Base-by-base conservation (phyloP, 30 jellyfish, hydroid and myxozoan species). In the Clytia hemisphaerica region DNA sequence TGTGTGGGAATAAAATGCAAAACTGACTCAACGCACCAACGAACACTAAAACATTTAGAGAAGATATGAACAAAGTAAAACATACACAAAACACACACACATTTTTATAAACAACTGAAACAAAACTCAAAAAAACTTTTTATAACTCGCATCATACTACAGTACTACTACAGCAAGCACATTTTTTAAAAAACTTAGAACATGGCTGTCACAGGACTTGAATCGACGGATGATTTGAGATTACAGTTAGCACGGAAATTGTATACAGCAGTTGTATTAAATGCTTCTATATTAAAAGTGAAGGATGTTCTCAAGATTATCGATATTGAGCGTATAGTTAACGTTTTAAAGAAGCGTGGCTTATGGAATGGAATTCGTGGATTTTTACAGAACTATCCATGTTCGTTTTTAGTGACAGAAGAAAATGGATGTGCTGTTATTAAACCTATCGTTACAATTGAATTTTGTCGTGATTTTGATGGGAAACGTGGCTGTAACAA, bases 401-500 rank as follows among this genome's bases (percentile, higher is more conserved):
- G 79, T 37, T 36, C 71, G 37, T 77, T 77, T 44, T 33, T 18
- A 45, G 59, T 76, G 4, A 31, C 79, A 15, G 75, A 71, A 30
- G 88, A 83, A 30, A 68, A 63, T 7, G 83, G 92, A n/a, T 27
- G 65, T 10, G 49, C 45, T 26, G 71, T 78, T 27, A 53, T 86
- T 4, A 75, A 67, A 34, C 73, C 97, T 15, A 71, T 80, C 30
- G 87, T 71, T 16, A 75, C 65, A 30, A 80, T 88, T 16, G 94
- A 88, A 50, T 88, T 88, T 70, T 88, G 97, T 58, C 80, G 89
- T 21, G 78, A 68, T 51, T 88, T 88, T 51, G 94, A 88, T 37
- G 82, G 97, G 42, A 88, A 88, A 36, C 80, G 70, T 40, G 94
- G 94, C 24, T 88, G 97, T 61, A 10, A 16, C 15, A 61, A 32